phyloP scores from a whole-genome alignment of 2,113 vertebrate genomes.

The Gasterosteus aculeatus region DNA sequence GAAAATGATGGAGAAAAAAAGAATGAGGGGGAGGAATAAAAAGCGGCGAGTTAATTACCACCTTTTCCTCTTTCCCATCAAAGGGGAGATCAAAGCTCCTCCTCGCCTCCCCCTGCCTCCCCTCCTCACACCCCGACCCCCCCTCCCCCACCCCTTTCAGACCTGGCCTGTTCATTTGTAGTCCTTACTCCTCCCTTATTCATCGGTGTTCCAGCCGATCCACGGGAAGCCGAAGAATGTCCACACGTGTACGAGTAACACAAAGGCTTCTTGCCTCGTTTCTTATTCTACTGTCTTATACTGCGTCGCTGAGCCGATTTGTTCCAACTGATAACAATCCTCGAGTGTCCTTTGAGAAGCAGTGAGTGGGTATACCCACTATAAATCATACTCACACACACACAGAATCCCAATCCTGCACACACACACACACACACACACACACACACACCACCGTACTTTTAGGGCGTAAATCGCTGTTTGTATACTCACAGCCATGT shows the following conservation, averaged over 20 bases:
- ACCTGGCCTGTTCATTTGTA: slow-evolving; percentile 55
- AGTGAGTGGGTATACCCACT: slow-evolving; percentile 28
- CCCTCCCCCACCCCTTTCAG: no score
- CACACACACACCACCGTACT: slow-evolving; percentile 26
- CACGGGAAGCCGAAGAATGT: slow-evolving; percentile 6
- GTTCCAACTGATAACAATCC: slow-evolving; percentile 46
- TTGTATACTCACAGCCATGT: slow-evolving; percentile 35
- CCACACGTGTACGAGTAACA: not conserved
- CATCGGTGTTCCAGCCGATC: not conserved
- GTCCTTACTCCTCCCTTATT: slow-evolving; percentile 35
- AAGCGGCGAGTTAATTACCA: slow-evolving; percentile 70
- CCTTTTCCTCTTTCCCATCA: slow-evolving; percentile 67
- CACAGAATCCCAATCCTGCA: not conserved
- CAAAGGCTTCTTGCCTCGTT: not conserved
- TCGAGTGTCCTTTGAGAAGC: slow-evolving; percentile 17
- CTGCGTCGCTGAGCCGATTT: slow-evolving; percentile 28
- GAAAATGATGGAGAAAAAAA: slow-evolving; percentile 13
- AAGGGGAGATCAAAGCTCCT: slow-evolving; percentile 71
- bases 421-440: slow-evolving; percentile 7
- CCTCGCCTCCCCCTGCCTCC: slow-evolving; percentile 11
- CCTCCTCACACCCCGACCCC: not conserved
- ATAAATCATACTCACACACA: slow-evolving; percentile 52
- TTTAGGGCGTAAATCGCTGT: slow-evolving; percentile 54
- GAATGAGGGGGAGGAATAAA: slow-evolving; percentile 58
- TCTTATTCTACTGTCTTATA: not conserved